Evolutionary conservation across 1,140 invertebrate genomes (phyloP), one percentile per base, ranked within the genome.

Genomic region (Dermatophagoides farinae): DNA sequence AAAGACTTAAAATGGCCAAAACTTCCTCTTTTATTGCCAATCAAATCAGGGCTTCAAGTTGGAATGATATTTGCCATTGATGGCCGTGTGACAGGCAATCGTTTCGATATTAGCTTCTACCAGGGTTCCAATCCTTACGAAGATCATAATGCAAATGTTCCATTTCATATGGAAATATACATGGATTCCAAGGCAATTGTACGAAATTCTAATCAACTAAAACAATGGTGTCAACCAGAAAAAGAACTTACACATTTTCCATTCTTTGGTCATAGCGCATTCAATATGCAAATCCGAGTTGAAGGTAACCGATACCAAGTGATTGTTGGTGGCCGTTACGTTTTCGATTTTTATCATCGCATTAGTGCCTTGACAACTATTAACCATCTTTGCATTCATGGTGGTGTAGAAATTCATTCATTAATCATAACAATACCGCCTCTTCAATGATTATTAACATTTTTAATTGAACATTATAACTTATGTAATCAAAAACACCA

Each of bases 61-160:
- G 58, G 58, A 11, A 60, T 60, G 58, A 25, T 60, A 14, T 22
- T 60, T 18, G 6, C 12, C 11, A 60, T 60, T 14, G 44, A 46
- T 39, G 58, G 58, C 38, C 58, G 31, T 38, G 14, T 47, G 10
- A 46, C 31, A 16, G 58, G 44, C 6, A 60, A 60, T 52, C 41
- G 58, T 9, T 60, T 60, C 46, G 58, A 60, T 43, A n/a, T 60
- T 9, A 47, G 58, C 16, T 25, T 60, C 2, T 60, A 49, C 23
- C 58, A 60, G 22, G 58, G 58, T 20, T 37, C 44, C 16, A 60
- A 60, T 50, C 58, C 58, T 5, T 60, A 60, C 20, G 58, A 43
- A 31, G 50, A 52, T 25, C 46, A 25, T 14, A 47, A 50, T 20
- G 38, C 8, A 14, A 44, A 49, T 52, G 58, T 60, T 1, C 22